Percentiles rank a stretch among this genome's conserved stretches.
These are phyloP conservation scores for Calephelis perditalis DNA, from an alignment of 2,888 invertebrate species.

Conservation along the genomic window DNA sequence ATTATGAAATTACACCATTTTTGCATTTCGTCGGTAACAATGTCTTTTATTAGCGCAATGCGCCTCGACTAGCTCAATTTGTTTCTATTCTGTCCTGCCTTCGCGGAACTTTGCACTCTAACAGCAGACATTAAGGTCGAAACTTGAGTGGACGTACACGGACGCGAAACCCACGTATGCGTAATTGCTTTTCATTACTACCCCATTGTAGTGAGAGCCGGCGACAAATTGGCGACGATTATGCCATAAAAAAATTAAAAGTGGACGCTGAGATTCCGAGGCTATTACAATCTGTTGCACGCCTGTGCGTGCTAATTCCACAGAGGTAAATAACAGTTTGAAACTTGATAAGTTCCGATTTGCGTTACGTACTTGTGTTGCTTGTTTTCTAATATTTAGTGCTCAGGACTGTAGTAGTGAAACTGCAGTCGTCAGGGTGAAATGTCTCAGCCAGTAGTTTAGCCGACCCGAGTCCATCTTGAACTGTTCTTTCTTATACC, in stretches of 20 bases:
- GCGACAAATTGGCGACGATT: conserved; percentile 70
- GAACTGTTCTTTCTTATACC: too few relatives aligned
- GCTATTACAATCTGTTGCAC: background rate
- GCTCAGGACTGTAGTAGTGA: too few relatives aligned
- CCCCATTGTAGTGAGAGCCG: conserved; percentile 42
- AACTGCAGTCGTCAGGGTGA: too few relatives aligned
- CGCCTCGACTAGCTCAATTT: conserved; percentile 62
- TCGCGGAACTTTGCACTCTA: conserved; percentile 26
- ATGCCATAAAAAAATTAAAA: conserved; percentile 73
- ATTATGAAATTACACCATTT: conserved; percentile 74
- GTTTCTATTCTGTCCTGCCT: conserved; percentile 56
- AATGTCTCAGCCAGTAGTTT: too few relatives aligned
- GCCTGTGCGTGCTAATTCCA: background rate
- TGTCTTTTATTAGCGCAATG: conserved; percentile 70
- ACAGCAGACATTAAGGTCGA: conserved; percentile 32
- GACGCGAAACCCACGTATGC: conserved; percentile 69
- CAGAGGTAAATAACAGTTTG: too few relatives aligned
- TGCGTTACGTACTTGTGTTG: too few relatives aligned
- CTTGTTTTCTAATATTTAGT: too few relatives aligned
- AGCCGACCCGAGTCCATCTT: too few relatives aligned
- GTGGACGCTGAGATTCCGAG: conserved; percentile 32
- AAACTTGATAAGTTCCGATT: too few relatives aligned
- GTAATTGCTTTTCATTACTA: conserved; percentile 76
- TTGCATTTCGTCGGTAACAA: conserved; percentile 54
- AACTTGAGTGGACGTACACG: conserved; percentile 30